Evolutionary conservation across 2,113 vertebrate species (phyloP).

Genomic region (Paratilapia polleni): DNA sequence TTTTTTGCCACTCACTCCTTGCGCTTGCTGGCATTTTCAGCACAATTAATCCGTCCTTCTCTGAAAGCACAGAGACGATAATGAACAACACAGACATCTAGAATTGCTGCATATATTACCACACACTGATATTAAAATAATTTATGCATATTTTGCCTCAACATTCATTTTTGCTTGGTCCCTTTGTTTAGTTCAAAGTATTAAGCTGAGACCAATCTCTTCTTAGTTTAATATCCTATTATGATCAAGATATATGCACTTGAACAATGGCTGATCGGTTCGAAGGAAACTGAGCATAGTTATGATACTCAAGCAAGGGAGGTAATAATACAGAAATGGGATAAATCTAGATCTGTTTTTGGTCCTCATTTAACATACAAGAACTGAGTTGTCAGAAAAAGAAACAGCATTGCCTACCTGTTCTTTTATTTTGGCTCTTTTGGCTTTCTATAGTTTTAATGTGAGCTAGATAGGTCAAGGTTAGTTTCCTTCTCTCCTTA

Average conservation of each 20-base stretch:
- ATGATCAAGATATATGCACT: background rate
- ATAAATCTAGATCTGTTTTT: background rate
- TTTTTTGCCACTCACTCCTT: background rate
- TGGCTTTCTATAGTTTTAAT: conserved; percentile 3
- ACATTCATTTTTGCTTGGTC: background rate
- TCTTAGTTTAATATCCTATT: background rate
- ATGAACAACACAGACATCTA: background rate
- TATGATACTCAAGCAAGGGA: background rate
- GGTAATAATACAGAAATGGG: background rate
- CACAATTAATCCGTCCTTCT: background rate
- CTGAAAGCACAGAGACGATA: background rate
- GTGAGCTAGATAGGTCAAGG: conserved; percentile 47
- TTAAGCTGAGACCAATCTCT: background rate
- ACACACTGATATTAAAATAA: background rate
- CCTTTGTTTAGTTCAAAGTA: background rate
- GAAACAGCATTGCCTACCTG: background rate
- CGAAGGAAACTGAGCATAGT: background rate
- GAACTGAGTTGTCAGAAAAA: background rate
- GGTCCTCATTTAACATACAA: background rate
- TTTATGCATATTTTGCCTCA: background rate
- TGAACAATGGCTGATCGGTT: background rate
- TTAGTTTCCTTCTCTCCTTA: conserved; percentile 23
- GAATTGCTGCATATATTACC: background rate
- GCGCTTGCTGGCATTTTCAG: background rate
- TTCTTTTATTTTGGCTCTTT: background rate